Conservation (phyloP, 2,797 vertebrate species). For the Morelia viridis region DNA sequence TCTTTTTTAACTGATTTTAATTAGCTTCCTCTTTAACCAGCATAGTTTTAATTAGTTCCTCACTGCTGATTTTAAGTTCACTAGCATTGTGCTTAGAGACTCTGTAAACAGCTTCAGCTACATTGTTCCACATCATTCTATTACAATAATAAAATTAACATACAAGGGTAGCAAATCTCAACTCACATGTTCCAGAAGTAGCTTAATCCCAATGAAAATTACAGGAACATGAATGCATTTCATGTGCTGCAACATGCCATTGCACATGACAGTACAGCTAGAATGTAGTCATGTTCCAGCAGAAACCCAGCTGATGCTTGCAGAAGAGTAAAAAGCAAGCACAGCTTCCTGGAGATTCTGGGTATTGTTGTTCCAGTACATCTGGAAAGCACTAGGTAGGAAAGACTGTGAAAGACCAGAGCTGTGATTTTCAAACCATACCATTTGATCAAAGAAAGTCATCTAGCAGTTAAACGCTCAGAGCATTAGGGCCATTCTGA, state of each 20-base stretch:
- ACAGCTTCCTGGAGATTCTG: background rate
- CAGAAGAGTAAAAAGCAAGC: background rate
- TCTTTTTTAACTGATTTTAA: conserved; percentile 56
- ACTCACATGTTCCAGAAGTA: background rate
- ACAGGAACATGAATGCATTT: background rate
- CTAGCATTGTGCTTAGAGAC: conserved; percentile 33
- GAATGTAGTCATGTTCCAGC: background rate
- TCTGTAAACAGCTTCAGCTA: conserved; percentile 44
- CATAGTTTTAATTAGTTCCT: conserved; percentile 61
- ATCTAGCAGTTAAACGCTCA: background rate
- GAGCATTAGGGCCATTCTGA: accelerated
- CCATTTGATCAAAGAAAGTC: background rate
- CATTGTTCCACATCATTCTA: background rate
- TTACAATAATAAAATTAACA: background rate
- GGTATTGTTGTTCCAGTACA: background rate
- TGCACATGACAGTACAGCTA: background rate
- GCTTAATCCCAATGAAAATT: background rate
- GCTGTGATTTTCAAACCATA: conserved; percentile 15
- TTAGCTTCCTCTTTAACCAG: conserved; percentile 57
- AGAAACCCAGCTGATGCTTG: background rate
- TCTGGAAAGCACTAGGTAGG: background rate
- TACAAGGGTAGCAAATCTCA: conserved; percentile 2
- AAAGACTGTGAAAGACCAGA: background rate
- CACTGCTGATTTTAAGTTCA: conserved; percentile 51
- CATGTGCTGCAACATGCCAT: background rate